A percentile compares a stretch with the other conserved stretches of the same genome.
Evolutionary conservation across 2,888 invertebrate genomes (phyloP).

Genomic region (Euspilapteryx auroguttella): DNA sequence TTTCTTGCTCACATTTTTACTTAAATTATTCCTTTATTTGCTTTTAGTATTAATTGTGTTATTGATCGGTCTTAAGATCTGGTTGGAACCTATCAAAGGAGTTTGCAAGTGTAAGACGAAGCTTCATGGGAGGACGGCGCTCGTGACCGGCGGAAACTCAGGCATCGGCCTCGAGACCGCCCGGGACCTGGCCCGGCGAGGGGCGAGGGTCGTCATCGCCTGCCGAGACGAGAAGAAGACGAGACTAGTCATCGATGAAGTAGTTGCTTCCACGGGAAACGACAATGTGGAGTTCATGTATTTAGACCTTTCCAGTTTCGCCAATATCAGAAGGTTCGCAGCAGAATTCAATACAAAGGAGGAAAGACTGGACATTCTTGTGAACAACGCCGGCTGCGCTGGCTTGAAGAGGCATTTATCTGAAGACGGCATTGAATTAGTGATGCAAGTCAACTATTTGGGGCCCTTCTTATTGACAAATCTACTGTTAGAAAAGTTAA

Average conservation of each 20-base stretch:
- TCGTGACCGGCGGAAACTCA: slow-evolving; percentile 81
- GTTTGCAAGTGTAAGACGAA: slow-evolving; percentile 24
- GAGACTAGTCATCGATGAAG: slow-evolving; percentile 67
- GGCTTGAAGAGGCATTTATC: slow-evolving; percentile 30
- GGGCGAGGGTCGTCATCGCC: slow-evolving; percentile 73
- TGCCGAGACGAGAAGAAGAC: slow-evolving; percentile 74
- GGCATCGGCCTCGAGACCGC: slow-evolving; percentile 83
- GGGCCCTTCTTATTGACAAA: slow-evolving; percentile 74
- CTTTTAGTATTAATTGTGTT: slow-evolving; percentile 8
- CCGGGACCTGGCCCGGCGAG: slow-evolving; percentile 67
- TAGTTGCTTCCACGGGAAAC: slow-evolving; percentile 70
- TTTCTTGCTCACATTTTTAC: no score
- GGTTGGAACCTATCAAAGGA: slow-evolving; percentile 15
- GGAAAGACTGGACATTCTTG: slow-evolving; percentile 58
- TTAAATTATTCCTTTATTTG: background rate
- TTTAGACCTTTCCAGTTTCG: slow-evolving; percentile 51
- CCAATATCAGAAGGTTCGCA: slow-evolving; percentile 62
- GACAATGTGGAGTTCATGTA: slow-evolving; percentile 63
- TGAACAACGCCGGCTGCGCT: slow-evolving; percentile 65
- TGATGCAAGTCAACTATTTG: slow-evolving; percentile 70
- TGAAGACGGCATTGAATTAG: slow-evolving; percentile 63
- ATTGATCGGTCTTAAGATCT: slow-evolving; percentile 11
- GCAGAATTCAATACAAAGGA: slow-evolving; percentile 53
- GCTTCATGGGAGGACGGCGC: slow-evolving; percentile 60
- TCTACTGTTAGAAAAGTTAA: slow-evolving; percentile 54